These are phyloP conservation scores for Brachyrhaphis roseni DNA, from an alignment of 2,797 vertebrate genomes.

Conservation along the genomic window DNA sequence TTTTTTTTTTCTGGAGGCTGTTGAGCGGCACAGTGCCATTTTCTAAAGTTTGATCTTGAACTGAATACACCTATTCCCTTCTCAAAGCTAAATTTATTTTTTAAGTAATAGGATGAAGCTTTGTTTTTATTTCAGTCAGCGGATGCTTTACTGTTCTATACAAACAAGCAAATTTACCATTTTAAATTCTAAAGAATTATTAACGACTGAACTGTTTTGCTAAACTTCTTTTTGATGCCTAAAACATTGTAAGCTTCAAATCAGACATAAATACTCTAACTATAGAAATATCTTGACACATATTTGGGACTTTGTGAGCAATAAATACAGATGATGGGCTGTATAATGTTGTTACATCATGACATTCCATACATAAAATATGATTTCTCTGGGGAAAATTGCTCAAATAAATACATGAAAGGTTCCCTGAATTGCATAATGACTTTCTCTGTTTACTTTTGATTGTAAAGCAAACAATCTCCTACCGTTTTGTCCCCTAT, in stretches of 20 bases:
- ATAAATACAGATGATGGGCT: neutral
- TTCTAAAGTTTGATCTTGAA: neutral
- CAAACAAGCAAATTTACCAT: neutral
- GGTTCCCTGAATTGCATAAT: neutral
- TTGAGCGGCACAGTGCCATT: neutral
- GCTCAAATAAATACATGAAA: neutral
- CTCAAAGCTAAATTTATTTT: neutral
- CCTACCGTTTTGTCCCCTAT: neutral
- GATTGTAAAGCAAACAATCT: neutral
- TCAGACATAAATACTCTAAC: neutral
- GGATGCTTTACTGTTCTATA: neutral
- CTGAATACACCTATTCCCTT: neutral
- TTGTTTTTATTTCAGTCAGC: neutral
- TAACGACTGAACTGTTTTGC: neutral
- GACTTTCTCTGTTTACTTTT: neutral
- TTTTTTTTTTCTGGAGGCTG: neutral
- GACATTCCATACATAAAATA: neutral
- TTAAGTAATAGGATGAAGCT: neutral
- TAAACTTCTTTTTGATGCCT: neutral
- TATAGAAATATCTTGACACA: neutral
- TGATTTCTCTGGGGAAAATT: neutral
- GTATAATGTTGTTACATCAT: neutral
- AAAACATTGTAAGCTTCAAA: neutral
- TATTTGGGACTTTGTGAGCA: neutral
- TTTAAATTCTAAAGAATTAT: neutral